Percentiles rank a stretch among this genome's conserved stretches.
Conservation (phyloP, 2,797 vertebrate species). For the Gallirallus australis region DNA sequence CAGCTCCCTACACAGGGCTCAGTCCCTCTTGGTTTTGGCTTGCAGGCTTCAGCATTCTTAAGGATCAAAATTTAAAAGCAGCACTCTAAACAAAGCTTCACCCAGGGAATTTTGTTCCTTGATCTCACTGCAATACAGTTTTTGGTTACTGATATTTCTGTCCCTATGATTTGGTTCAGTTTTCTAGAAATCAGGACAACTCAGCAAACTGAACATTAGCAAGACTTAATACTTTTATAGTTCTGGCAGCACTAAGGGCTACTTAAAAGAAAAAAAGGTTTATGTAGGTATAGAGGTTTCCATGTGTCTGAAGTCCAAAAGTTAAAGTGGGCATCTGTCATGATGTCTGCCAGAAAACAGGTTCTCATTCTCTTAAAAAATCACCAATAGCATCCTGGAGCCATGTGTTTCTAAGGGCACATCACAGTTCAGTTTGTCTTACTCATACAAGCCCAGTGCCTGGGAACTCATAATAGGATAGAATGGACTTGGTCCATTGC, state of each 20-base stretch:
- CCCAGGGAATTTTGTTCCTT: not conserved
- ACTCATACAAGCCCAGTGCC: not conserved
- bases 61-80: not conserved
- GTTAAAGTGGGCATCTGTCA: not conserved
- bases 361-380: not conserved
- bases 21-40: not conserved
- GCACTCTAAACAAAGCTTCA: not conserved
- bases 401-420: not conserved
- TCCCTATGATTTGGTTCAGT: not conserved
- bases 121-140: not conserved
- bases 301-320: not conserved
- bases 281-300: not conserved
- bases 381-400: not conserved
- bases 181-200: not conserved
- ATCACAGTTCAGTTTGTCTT: not conserved
- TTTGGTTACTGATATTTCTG: not conserved
- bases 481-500: not conserved
- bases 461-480: fast-evolving
- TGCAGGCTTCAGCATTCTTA: not conserved
- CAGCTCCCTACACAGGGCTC: not conserved
- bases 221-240: not conserved
- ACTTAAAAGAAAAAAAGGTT: not conserved
- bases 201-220: not conserved
- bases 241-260: not conserved
- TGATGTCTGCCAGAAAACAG: not conserved